phyloP scores from a whole-genome alignment of 1,140 invertebrate species.

The Nasonia giraulti region DNA sequence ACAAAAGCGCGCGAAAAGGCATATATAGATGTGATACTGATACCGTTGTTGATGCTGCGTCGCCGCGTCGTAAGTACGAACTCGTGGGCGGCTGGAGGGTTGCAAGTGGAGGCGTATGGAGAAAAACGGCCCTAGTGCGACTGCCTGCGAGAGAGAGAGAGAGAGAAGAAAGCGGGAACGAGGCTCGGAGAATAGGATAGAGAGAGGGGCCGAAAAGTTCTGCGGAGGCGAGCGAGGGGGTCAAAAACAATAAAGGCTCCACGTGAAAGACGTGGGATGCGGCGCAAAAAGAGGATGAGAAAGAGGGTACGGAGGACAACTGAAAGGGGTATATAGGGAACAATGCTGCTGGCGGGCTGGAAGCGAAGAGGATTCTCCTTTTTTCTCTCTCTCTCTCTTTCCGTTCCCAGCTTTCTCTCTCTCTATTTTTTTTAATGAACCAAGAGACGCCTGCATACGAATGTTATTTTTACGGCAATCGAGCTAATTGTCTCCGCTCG shows the following conservation, averaged over 20 bases:
- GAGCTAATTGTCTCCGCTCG: not conserved
- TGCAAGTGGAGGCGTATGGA: not conserved
- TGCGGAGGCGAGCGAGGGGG: not conserved
- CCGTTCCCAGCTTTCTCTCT: not conserved
- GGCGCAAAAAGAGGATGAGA: not conserved
- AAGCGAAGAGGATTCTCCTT: not conserved
- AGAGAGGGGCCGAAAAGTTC: constrained; percentile 2
- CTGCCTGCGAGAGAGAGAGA: not conserved
- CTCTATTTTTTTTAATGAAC: not conserved
- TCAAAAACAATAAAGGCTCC: constrained; percentile 7
- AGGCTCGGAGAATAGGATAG: not conserved
- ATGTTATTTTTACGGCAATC: not conserved
- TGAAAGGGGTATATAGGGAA: not conserved
- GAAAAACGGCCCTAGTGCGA: not conserved
- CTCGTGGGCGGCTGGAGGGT: not conserved
- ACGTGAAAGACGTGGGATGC: constrained; percentile 10
- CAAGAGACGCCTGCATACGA: not conserved
- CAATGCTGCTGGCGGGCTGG: not conserved
- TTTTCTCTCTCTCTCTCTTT: not conserved
- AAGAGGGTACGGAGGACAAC: not conserved
- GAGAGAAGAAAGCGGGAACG: not conserved
- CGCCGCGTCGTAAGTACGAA: not conserved
- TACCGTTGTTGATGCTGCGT: not conserved
- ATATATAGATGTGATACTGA: not conserved
- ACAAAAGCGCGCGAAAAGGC: constrained; percentile 15